Percentiles rank a stretch among this genome's conserved stretches.
These are phyloP conservation scores for Syngnathus typhle DNA, from an alignment of 2,113 vertebrate species.

Conservation along the genomic window DNA sequence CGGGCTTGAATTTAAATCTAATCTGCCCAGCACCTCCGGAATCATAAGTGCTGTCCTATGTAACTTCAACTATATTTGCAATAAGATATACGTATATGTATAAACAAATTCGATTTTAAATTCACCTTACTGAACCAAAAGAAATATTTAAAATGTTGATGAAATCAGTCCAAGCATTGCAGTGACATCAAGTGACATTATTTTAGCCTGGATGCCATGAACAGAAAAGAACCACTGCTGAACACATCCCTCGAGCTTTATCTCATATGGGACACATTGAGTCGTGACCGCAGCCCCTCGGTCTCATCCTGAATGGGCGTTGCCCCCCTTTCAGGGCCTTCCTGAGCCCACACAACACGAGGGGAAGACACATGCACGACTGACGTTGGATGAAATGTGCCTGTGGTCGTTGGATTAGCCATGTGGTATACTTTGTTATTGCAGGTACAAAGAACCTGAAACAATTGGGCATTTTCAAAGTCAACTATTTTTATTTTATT, in stretches of 20 bases:
- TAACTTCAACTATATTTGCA: too few relatives aligned
- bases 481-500: too few relatives aligned
- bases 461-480: neutral
- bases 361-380: slow-evolving; percentile 30
- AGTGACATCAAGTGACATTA: neutral
- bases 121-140: too few relatives aligned
- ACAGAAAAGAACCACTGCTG: slow-evolving; percentile 5
- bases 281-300: slow-evolving; percentile 54
- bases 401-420: slow-evolving; percentile 7
- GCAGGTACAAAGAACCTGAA: neutral
- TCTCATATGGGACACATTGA: slow-evolving; percentile 69
- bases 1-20: too few relatives aligned
- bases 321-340: slow-evolving; percentile 58
- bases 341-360: slow-evolving; percentile 63
- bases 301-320: slow-evolving; percentile 61
- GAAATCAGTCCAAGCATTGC: neutral
- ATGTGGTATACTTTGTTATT: neutral
- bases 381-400: slow-evolving; percentile 47
- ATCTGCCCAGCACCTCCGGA: too few relatives aligned
- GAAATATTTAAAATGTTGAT: neutral
- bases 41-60: too few relatives aligned
- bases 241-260: slow-evolving; percentile 40
- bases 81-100: too few relatives aligned
- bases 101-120: too few relatives aligned
- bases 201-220: slow-evolving; percentile 16